These are phyloP conservation scores for Penaeus vannamei DNA, from an alignment of 1,140 invertebrate species.

Conservation along the genomic window DNA sequence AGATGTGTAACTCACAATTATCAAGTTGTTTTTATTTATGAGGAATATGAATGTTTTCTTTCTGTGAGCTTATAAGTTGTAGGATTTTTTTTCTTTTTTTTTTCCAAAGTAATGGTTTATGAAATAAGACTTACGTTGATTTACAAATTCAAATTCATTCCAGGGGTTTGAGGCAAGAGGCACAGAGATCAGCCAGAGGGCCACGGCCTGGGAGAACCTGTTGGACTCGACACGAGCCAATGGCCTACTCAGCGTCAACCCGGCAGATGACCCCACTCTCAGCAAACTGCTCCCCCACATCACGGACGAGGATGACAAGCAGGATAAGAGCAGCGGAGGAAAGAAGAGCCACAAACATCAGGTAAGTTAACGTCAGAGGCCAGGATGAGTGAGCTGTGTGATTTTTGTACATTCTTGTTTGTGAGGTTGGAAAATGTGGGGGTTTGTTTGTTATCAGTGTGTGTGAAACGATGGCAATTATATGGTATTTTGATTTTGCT, in stretches of 20 bases:
- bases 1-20: too few species aligned
- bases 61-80: too few species aligned
- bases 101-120: too few species aligned
- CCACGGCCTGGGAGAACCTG: slow-evolving; percentile 88
- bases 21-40: too few species aligned
- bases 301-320: slow-evolving; percentile 40
- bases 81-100: too few species aligned
- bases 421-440: too few species aligned
- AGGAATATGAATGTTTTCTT: too few species aligned
- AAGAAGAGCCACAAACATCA: slow-evolving; percentile 40
- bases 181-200: slow-evolving; percentile 82
- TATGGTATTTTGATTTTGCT: too few species aligned
- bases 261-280: slow-evolving; percentile 73
- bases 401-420: too few species aligned
- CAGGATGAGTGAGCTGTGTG: not conserved
- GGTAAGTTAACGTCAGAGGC: slow-evolving; percentile 13
- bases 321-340: slow-evolving; percentile 48
- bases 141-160: not conserved
- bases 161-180: slow-evolving; percentile 92
- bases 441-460: too few species aligned
- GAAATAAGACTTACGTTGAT: too few species aligned
- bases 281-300: not conserved
- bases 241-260: slow-evolving; percentile 81
- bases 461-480: too few species aligned
- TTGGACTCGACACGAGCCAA: slow-evolving; percentile 81